phyloP scores from a whole-genome alignment of 2,888 invertebrate genomes.

The Taphrorychus bicolor region DNA sequence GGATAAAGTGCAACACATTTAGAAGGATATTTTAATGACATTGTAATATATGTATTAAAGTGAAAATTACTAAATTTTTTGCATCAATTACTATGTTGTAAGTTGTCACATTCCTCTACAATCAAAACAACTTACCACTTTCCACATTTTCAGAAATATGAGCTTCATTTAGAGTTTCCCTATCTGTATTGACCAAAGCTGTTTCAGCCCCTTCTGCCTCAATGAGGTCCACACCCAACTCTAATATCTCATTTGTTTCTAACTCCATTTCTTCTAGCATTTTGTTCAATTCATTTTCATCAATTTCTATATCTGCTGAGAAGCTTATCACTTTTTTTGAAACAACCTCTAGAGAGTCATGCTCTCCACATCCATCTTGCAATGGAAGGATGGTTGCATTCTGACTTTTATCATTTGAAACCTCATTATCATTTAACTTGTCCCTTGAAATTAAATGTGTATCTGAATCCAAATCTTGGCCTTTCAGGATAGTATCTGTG shows the following conservation, averaged over 20 bases:
- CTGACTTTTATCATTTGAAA: neutral
- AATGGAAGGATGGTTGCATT: too few relatives aligned
- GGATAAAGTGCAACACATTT: too few relatives aligned
- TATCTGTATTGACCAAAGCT: too few relatives aligned
- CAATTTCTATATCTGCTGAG: conserved; percentile 52
- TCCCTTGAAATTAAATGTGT: neutral
- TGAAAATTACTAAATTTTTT: too few relatives aligned
- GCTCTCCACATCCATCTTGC: too few relatives aligned
- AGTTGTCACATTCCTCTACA: too few relatives aligned
- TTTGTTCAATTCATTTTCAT: conserved; percentile 55
- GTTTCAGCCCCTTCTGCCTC: neutral
- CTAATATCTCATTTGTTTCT: conserved; percentile 39
- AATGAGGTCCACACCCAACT: neutral
- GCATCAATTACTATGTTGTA: too few relatives aligned
- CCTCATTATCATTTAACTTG: neutral
- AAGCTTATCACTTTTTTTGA: conserved; percentile 47
- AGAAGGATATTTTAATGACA: too few relatives aligned
- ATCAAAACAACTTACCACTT: too few relatives aligned
- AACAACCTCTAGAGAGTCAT: neutral
- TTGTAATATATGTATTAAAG: too few relatives aligned
- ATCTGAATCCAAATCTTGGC: neutral
- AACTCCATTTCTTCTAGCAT: conserved; percentile 56
- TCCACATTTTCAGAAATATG: neutral
- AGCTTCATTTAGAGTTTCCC: neutral
- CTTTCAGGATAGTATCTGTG: neutral